Conservation (phyloP, 2,113 vertebrate species). For the Gymnogyps californianus region DNA sequence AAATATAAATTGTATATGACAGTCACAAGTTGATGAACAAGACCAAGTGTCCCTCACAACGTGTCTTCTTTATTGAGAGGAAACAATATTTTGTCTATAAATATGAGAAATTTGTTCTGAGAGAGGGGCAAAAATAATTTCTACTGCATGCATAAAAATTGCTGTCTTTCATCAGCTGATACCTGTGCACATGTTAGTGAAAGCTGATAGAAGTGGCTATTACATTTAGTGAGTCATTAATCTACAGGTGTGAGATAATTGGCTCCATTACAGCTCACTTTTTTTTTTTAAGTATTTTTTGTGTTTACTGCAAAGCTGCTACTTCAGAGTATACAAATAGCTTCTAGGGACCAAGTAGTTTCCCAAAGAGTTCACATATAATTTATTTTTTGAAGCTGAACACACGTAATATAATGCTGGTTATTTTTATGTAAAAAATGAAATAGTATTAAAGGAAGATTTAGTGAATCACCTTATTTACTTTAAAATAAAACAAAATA, state of each 20-base stretch:
- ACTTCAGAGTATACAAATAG: neutral
- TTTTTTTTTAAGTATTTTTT: neutral
- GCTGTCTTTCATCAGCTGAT: neutral
- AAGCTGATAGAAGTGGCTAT: neutral
- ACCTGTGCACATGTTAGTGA: neutral
- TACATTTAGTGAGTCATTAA: neutral
- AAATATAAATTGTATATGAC: neutral
- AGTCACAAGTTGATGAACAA: neutral
- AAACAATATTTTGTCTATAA: neutral
- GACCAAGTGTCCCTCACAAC: neutral
- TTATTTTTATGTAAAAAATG: neutral
- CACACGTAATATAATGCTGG: neutral
- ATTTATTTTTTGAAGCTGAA: neutral
- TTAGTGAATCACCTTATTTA: neutral
- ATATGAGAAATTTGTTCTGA: neutral
- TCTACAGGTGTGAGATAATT: neutral
- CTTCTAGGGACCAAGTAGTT: neutral
- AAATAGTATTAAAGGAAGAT: neutral
- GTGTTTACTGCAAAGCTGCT: neutral
- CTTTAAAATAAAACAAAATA: neutral
- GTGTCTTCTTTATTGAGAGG: neutral
- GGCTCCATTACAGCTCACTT: neutral
- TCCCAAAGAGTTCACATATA: neutral
- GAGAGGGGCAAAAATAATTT: neutral
- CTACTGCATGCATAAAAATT: neutral